These are phyloP conservation scores for Malthinus flaveolus DNA, from an alignment of 2,888 invertebrate species.

Conservation along the genomic window DNA sequence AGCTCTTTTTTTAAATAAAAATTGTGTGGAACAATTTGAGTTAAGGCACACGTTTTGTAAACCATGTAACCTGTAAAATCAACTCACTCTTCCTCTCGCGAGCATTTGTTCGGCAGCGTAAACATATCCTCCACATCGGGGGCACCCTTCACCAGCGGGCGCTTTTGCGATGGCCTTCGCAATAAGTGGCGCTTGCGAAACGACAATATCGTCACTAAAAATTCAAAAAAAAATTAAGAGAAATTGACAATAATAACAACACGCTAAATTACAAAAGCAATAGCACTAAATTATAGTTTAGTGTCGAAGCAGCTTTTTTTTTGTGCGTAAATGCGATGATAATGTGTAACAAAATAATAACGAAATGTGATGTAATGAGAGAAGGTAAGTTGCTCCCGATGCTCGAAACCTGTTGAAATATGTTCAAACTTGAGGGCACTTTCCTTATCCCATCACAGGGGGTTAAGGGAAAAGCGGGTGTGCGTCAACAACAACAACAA, in stretches of 20 bases:
- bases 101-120: constrained; percentile 93
- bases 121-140: constrained; percentile 85
- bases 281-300: constrained; percentile 31
- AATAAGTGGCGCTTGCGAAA: constrained; percentile 43
- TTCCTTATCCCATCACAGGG: constrained; percentile 74
- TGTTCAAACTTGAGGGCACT: constrained; percentile 63
- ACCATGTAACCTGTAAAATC: no score
- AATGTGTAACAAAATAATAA: constrained; percentile 26
- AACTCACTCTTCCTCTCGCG: constrained; percentile 83
- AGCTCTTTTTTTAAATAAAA: no score
- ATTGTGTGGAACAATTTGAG: constrained; percentile 9
- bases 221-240: constrained; percentile 12
- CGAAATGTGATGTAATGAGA: constrained; percentile 50
- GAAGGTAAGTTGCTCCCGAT: constrained; percentile 52
- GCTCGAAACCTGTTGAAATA: constrained; percentile 37
- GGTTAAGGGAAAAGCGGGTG: constrained; percentile 48
- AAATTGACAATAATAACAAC: constrained; percentile 9
- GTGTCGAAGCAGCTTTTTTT: constrained; percentile 40
- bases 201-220: constrained; percentile 19
- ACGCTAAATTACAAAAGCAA: constrained; percentile 1
- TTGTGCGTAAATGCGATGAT: constrained; percentile 31
- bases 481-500: constrained; percentile 33
- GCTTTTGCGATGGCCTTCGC: constrained; percentile 77
- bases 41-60: background rate
- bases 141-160: constrained; percentile 84